These are phyloP conservation scores for Congeria kusceri DNA, from an alignment of 2,888 invertebrate genomes.

Conservation along the genomic window DNA sequence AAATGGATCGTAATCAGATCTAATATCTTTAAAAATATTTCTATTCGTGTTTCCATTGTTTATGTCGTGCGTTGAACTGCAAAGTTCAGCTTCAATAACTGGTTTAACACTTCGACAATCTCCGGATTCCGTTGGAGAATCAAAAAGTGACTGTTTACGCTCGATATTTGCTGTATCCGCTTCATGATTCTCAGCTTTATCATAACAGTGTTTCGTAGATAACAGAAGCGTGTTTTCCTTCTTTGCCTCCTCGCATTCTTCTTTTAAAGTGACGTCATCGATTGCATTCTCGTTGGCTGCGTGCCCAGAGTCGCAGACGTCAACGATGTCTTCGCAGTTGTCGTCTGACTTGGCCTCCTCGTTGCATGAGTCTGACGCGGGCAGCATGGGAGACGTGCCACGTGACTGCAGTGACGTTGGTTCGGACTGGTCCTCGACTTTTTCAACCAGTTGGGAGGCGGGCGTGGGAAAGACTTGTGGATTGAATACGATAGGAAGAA, in stretches of 20 bases:
- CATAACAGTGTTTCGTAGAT: neutral
- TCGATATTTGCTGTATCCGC: neutral
- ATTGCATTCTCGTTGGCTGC: constrained; percentile 8
- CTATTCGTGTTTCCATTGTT: constrained; percentile 19
- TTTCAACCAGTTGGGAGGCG: constrained; percentile 34
- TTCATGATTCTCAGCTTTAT: neutral
- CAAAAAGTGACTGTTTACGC: neutral
- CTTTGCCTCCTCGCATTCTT: neutral
- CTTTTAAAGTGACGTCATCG: constrained; percentile 7
- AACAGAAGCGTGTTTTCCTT: neutral
- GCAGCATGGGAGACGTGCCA: constrained; percentile 81
- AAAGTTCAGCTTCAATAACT: neutral
- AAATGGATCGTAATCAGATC: constrained; percentile 74
- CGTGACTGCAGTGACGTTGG: constrained; percentile 75
- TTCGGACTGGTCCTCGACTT: constrained; percentile 50
- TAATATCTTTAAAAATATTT: constrained; percentile 57
- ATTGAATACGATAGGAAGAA: constrained; percentile 68
- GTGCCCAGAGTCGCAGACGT: constrained; percentile 30
- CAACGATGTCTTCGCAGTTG: constrained; percentile 31
- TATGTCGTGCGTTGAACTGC: neutral
- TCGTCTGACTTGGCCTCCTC: constrained; percentile 63
- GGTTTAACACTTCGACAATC: neutral
- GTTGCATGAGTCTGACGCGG: constrained; percentile 66
- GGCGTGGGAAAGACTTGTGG: too few relatives aligned
- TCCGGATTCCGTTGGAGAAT: neutral